phyloP scores from a whole-genome alignment of 2,888 invertebrate genomes.

The Ennomos fuscantarius region DNA sequence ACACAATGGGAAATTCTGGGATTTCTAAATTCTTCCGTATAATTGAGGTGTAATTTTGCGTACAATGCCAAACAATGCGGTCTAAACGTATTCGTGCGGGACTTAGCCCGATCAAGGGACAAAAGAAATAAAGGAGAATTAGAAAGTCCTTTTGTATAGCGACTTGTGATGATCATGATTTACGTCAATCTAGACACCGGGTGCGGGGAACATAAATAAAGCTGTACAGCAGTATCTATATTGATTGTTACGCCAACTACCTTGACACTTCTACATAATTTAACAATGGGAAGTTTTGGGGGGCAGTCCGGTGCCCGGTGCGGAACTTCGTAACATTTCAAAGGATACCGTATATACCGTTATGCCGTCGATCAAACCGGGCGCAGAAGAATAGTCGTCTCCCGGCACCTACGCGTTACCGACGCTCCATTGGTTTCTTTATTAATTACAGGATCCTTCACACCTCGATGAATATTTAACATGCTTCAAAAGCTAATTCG shows the following conservation, averaged over 20 bases:
- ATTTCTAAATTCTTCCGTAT: conserved; percentile 63
- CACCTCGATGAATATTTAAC: conserved; percentile 71
- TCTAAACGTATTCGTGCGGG: conserved; percentile 58
- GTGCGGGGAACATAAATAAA: conserved; percentile 57
- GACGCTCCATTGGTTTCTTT: conserved; percentile 63
- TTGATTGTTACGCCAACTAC: conserved; percentile 48
- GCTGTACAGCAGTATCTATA: conserved; percentile 49
- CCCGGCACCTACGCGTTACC: conserved; percentile 54
- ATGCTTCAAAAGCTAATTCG: conserved; percentile 58
- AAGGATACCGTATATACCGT: conserved; percentile 53
- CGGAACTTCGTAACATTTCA: conserved; percentile 52
- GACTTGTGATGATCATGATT: conserved; percentile 65
- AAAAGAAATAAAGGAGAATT: conserved; percentile 63
- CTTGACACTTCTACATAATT: conserved; percentile 52
- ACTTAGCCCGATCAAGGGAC: conserved; percentile 53
- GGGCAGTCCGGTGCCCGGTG: conserved; percentile 40
- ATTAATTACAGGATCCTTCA: conserved; percentile 69
- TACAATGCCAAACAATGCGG: conserved; percentile 63
- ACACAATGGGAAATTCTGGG: conserved; percentile 62
- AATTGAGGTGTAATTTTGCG: conserved; percentile 77
- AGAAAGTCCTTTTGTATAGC: conserved; percentile 67
- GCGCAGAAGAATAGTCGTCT: conserved; percentile 51
- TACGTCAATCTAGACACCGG: conserved; percentile 65
- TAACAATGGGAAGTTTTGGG: conserved; percentile 53
- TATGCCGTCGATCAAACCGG: conserved; percentile 47